Conservation (phyloP, 1,140 invertebrate species). For the Philotrypesis tridentata region DNA sequence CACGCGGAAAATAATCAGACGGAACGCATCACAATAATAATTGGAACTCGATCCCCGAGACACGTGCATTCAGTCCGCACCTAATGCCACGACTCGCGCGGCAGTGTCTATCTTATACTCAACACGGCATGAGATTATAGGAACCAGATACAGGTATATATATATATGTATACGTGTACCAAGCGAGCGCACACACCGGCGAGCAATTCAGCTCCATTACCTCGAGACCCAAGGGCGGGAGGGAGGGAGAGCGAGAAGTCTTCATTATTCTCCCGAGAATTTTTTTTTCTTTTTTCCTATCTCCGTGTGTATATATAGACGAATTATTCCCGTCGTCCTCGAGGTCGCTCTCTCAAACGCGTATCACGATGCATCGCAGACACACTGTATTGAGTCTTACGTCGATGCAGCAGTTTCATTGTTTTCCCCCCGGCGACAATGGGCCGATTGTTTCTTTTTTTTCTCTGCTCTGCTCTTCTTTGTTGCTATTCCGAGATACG, state of each 20-base stretch:
- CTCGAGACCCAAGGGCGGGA: no score
- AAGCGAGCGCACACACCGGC: not conserved
- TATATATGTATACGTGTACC: no score
- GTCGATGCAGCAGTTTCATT: not conserved
- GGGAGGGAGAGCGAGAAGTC: not conserved
- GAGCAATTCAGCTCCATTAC: conserved; percentile 33
- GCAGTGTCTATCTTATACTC: not conserved
- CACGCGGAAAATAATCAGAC: conserved; percentile 28
- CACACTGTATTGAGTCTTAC: not conserved
- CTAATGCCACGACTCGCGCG: not conserved
- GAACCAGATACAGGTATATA: conserved; percentile 5
- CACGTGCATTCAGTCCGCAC: not conserved
- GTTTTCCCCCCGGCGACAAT: not conserved
- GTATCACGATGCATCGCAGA: not conserved
- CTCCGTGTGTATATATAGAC: no score
- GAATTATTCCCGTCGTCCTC: not conserved
- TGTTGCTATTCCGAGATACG: not conserved
- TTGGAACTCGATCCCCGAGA: conserved; percentile 39
- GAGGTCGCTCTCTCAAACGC: not conserved
- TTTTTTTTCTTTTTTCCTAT: not conserved
- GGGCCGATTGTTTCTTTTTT: not conserved
- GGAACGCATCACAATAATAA: conserved; percentile 38
- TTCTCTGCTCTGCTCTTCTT: no score
- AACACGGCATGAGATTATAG: conserved; percentile 12
- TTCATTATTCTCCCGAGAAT: conserved; percentile 14